Percentiles rank a stretch among this genome's conserved stretches.
Evolutionary conservation across 2,797 vertebrate species (phyloP).

Genomic region (Chloroceryle amazona): DNA sequence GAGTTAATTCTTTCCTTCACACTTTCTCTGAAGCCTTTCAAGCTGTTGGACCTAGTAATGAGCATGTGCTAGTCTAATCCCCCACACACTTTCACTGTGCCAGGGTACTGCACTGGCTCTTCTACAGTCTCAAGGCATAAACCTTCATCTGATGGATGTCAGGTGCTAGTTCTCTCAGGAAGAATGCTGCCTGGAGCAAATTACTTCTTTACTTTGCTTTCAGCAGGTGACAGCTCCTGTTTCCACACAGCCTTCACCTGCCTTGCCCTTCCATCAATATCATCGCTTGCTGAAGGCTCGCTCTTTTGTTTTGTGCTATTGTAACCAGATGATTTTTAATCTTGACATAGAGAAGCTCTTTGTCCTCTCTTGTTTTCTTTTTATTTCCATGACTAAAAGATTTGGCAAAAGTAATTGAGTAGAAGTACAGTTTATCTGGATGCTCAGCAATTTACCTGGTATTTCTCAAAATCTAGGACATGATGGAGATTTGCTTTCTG

Average conservation of each 20-base stretch:
- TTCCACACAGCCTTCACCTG: not conserved
- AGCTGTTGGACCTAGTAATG: not conserved
- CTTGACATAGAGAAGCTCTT: not conserved
- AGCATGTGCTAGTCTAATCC: not conserved
- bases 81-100: not conserved
- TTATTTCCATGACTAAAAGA: not conserved
- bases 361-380: not conserved
- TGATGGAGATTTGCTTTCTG: not conserved
- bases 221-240: not conserved
- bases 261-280: not conserved
- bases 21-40: not conserved
- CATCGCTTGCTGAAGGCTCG: not conserved
- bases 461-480: not conserved
- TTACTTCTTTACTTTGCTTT: not conserved
- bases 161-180: not conserved
- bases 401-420: not conserved
- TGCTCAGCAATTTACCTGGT: not conserved
- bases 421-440: not conserved
- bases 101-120: not conserved
- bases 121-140: not conserved
- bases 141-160: not conserved
- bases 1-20: not conserved
- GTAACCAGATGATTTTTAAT: not conserved
- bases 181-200: not conserved
- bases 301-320: not conserved